phyloP scores from a whole-genome alignment of 2,797 vertebrate genomes.

The Acanthiza pusilla region DNA sequence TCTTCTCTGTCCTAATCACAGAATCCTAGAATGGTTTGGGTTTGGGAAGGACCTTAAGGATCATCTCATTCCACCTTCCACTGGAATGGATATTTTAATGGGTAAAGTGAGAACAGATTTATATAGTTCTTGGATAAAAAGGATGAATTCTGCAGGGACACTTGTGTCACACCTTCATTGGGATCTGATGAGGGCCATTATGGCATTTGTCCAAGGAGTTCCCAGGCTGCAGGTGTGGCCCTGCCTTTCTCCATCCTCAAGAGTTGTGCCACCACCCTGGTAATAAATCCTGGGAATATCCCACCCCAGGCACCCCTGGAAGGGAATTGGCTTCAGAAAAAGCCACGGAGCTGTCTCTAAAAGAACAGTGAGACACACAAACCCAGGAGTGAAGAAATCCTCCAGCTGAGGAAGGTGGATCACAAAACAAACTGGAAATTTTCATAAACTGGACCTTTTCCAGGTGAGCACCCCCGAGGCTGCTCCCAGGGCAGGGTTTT shows the following conservation, averaged over 20 bases:
- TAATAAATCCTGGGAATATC: neutral
- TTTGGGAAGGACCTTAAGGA: neutral
- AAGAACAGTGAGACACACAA: neutral
- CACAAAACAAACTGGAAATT: neutral
- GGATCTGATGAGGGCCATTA: neutral
- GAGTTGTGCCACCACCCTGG: fast-evolving
- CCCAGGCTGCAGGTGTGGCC: neutral
- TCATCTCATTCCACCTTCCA: neutral
- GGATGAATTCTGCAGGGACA: neutral
- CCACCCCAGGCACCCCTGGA: fast-evolving
- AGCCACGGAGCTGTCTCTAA: neutral
- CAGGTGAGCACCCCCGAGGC: neutral
- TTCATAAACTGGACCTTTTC: neutral
- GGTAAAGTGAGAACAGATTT: neutral
- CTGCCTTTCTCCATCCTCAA: neutral
- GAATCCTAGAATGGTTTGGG: neutral
- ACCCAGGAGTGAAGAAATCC: neutral
- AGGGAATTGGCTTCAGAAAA: neutral
- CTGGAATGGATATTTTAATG: neutral
- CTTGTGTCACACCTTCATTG: fast-evolving
- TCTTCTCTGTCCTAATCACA: neutral
- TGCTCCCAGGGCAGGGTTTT: neutral
- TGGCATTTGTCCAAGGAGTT: neutral
- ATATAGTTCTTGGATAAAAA: neutral
- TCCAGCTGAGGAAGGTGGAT: neutral